These are phyloP conservation scores for Carterocephalus palaemon DNA, from an alignment of 2,888 invertebrate species.

Conservation along the genomic window DNA sequence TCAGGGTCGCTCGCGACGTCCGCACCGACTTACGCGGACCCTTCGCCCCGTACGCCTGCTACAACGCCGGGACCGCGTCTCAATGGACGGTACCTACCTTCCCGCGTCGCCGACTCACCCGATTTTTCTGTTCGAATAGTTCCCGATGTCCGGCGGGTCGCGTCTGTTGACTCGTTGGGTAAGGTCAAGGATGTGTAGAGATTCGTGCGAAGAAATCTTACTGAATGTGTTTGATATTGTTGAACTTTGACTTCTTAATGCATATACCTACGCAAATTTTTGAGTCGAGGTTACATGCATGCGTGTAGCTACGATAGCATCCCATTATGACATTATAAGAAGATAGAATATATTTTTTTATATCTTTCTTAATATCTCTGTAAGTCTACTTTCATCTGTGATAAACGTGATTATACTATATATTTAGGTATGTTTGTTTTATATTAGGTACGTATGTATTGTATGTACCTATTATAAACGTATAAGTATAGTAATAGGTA, in stretches of 20 bases:
- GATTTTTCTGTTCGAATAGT: slow-evolving; percentile 75
- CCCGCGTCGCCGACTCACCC: slow-evolving; percentile 48
- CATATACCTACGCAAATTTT: slow-evolving; percentile 15
- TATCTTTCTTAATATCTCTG: too few species aligned
- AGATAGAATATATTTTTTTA: too few species aligned
- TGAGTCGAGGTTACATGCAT: slow-evolving; percentile 9
- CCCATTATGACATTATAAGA: too few species aligned
- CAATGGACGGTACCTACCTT: slow-evolving; percentile 46
- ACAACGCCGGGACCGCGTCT: slow-evolving; percentile 35
- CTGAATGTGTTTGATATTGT: slow-evolving; percentile 16
- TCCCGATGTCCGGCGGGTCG: slow-evolving; percentile 57
- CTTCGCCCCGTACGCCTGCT: slow-evolving; percentile 31
- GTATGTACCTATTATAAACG: too few species aligned
- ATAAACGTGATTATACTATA: too few species aligned
- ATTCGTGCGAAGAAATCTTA: slow-evolving; percentile 27
- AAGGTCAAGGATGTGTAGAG: slow-evolving; percentile 56
- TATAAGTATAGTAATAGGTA: too few species aligned
- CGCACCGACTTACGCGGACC: slow-evolving; percentile 50
- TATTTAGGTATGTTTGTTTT: too few species aligned
- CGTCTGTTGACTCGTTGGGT: slow-evolving; percentile 57
- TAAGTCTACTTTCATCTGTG: too few species aligned
- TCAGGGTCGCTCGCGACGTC: slow-evolving; percentile 68
- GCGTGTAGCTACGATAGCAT: too few species aligned
- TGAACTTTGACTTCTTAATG: slow-evolving; percentile 17
- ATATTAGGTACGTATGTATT: too few species aligned